A percentile compares a stretch with the other conserved stretches of the same genome.
Evolutionary conservation across 2,113 vertebrate genomes (phyloP).

Genomic region (Gallinago paraguaiae): DNA sequence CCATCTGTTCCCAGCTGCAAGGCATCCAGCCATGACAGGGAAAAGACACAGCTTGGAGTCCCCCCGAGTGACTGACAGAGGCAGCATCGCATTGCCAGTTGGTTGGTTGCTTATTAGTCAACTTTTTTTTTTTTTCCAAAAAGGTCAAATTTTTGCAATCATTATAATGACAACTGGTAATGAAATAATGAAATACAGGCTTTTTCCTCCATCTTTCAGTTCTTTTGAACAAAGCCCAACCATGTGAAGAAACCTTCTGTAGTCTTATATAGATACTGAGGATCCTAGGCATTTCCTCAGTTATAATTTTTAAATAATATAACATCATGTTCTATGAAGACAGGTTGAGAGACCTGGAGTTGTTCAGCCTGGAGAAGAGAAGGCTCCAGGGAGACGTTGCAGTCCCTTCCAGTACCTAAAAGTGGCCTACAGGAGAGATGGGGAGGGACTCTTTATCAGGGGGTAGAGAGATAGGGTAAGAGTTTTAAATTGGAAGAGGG

Average conservation of each 20-base stretch:
- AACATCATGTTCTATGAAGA: background rate
- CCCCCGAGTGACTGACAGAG: accelerated
- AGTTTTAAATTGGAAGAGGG: background rate
- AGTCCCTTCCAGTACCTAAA: background rate
- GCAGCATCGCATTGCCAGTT: accelerated
- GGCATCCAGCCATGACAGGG: accelerated
- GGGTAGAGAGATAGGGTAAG: background rate
- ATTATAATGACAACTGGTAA: background rate
- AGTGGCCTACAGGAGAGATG: background rate
- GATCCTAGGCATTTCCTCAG: background rate
- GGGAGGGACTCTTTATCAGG: background rate
- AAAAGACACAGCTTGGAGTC: accelerated
- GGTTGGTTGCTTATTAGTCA: background rate
- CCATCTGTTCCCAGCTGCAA: background rate
- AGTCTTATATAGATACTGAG: background rate
- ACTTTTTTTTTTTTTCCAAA: background rate
- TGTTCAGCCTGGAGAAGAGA: background rate
- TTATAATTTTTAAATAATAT: background rate
- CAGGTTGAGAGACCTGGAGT: background rate
- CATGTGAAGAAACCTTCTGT: background rate
- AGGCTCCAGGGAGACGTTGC: background rate
- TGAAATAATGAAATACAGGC: background rate
- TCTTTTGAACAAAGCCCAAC: background rate
- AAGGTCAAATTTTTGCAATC: accelerated
- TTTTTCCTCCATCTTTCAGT: background rate